Evolutionary conservation across 37 sponge, comb jelly and placozoan species (phyloP).

Genomic region (Beroe ovata): DNA sequence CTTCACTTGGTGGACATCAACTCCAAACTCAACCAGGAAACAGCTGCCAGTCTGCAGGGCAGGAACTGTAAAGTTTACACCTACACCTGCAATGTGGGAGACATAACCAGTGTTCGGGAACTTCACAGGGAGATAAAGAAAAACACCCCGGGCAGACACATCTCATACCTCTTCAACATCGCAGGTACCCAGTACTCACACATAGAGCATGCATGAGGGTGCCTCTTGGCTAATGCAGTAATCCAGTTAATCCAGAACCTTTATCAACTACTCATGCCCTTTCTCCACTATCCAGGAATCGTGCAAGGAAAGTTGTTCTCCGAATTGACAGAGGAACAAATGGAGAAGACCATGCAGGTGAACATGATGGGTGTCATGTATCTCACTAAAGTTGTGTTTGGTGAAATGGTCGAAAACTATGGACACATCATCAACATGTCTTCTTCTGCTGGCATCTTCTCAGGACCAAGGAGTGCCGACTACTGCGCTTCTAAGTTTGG

Average conservation of each 20-base stretch:
- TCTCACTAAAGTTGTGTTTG: not conserved
- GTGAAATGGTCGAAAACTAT: not conserved
- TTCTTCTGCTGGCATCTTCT: constrained; percentile 4
- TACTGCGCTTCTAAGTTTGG: constrained; percentile 57
- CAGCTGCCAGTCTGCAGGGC: not conserved
- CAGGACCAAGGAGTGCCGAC: not conserved
- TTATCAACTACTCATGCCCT: not conserved
- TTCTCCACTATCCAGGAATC: not conserved
- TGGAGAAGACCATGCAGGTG: constrained; percentile 36
- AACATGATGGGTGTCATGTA: constrained; percentile 34
- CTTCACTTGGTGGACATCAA: constrained; percentile 45
- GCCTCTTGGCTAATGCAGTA: not conserved
- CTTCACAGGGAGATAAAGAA: constrained; percentile 2
- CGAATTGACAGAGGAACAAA: constrained; percentile 6
- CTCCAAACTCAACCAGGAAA: not conserved
- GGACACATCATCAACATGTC: constrained; percentile 63
- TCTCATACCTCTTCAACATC: constrained; percentile 59
- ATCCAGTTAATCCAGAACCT: not conserved
- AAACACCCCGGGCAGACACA: constrained; percentile 18
- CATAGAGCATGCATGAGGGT: too few relatives aligned
- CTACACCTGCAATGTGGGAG: constrained; percentile 46
- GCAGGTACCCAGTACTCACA: too few relatives aligned
- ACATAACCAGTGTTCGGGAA: not conserved
- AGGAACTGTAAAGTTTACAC: constrained; percentile 8
- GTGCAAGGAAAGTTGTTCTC: constrained; percentile 17